Evolutionary conservation across 2,888 invertebrate genomes (phyloP).

Genomic region (Resseliella maxima): DNA sequence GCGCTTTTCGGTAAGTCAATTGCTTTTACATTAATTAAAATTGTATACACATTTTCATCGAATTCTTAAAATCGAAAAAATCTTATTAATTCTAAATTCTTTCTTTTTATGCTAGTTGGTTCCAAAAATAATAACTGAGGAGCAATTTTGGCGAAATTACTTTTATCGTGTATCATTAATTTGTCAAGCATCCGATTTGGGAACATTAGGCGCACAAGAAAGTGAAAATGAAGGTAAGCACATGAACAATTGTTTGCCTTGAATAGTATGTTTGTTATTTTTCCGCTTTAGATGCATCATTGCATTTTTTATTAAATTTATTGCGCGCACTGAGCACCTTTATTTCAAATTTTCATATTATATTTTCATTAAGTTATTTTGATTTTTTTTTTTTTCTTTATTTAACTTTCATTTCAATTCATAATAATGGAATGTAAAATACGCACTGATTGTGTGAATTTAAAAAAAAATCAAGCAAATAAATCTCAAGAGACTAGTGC

Average conservation of each 20-base stretch:
- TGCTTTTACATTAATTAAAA: too few species aligned
- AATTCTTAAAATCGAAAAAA: too few species aligned
- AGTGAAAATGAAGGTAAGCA: constrained; percentile 67
- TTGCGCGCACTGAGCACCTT: constrained; percentile 14
- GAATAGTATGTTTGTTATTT: constrained; percentile 53
- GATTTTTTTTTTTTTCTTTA: constrained; percentile 62
- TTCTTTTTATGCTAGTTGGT: too few species aligned
- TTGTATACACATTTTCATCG: too few species aligned
- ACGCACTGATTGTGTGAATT: neutral
- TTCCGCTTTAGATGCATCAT: constrained; percentile 54
- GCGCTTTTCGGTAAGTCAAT: too few species aligned
- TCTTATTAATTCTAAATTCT: too few species aligned
- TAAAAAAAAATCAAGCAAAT: neutral
- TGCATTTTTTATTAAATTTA: neutral
- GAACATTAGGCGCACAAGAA: constrained; percentile 67
- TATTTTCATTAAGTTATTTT: constrained; percentile 57
- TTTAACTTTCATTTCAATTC: constrained; percentile 56
- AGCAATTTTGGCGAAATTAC: constrained; percentile 99
- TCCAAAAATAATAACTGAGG: constrained; percentile 97
- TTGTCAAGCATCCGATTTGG: constrained; percentile 90
- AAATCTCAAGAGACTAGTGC: neutral
- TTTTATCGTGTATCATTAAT: constrained; percentile 99
- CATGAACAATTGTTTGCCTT: constrained; percentile 54
- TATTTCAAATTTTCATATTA: neutral
- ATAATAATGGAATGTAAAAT: constrained; percentile 6